Evolutionary conservation across 2,113 vertebrate genomes (phyloP), one percentile per base, ranked within the genome.

Genomic region (Percina caprodes): DNA sequence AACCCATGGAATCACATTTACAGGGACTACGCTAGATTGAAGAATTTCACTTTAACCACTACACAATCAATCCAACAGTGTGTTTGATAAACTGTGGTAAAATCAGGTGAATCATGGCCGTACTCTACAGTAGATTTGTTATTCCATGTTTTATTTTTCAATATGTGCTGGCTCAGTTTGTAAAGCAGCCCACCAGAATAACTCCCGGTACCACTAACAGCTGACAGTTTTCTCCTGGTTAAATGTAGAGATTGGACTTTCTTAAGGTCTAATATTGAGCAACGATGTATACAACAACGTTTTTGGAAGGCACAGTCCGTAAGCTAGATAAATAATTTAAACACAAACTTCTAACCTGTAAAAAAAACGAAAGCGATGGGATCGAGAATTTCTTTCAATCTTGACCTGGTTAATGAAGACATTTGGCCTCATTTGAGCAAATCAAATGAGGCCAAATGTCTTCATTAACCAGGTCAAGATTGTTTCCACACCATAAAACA

Each of bases 81-180:
- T 23, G 48, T 65, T 14, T n/a, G 21, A 75, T 62, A 21, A 74
- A 62, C 26, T 24, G 60, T 26, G 4, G 30, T 45, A 42, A 65
- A 59, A 60, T 19, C 69, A 23, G 75, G 21, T 74, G 65, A 74
- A 60, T 55, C 46, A 39, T 23, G 4, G 16, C 21, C 46, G 18
- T 56, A 63, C 18, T 9, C 42, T 52, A 15, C 39, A 23, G 46
- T 61, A 24, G 12, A 54, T 42, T 16, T 69, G 39, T 7, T 42
- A 30, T 61, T 46, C 12, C 39, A 52, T 48, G 62, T 68, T 21
- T 18, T 24, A 13, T 60, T 30, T 56, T 4, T 46, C 58, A 35
- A 3, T 23, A 16, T 21, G 9, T 7, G 46, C 5, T 52, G 2
- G 26, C 7, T 19, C 19, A n/a, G 2, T 14, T 15, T 35, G 30